Base-by-base conservation (phyloP, 2,797 vertebrate species). In the Pygocentrus nattereri region DNA sequence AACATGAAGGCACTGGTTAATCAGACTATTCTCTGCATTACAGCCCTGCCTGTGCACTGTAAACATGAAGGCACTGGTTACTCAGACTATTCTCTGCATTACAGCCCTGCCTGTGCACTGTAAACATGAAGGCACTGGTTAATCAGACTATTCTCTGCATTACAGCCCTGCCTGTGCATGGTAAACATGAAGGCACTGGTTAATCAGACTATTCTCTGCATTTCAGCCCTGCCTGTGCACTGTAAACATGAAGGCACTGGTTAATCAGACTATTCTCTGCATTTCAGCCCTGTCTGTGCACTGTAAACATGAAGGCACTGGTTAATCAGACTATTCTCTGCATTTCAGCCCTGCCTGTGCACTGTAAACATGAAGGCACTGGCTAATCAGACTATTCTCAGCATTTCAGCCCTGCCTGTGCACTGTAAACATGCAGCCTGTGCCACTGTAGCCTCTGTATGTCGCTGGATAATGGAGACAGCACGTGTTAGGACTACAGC, bases 201-300 rank as follows among this genome's bases (percentile, higher is more conserved):
- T 10, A 25, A 38, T 50, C 49, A 50, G 52, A 54, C 52, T n/a
- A n/a, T 54, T 21, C 12, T 8, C 25, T 25, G 12, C 8, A 61
- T 16, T 59, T 8, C 6, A 58, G 34, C 3, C 50, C 19, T 54
- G 38, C 25, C 25, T 34, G 21, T 62, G 25, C 27, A 25, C 8
- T 27, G 23, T 79, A 71, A 59, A 71, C 30, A 21, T 54, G 27
- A n/a, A n/a, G n/a, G n/a, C n/a, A n/a, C n/a, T n/a, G n/a, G n/a
- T n/a, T 10, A 25, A 38, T 50, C 49, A 50, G 52, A 54, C 52
- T n/a, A n/a, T 54, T 21, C 12, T 8, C 25, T 25, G 12, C 8
- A 61, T 16, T 59, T 8, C 6, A 58, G 34, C 3, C 50, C 19
- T 54, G 38, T 25, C 25, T 34, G 21, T 62, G 25, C 27, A 25